These are phyloP conservation scores for Caenorhabditis sp. DNA, from an alignment of 2,888 invertebrate species.

Conservation along the genomic window DNA sequence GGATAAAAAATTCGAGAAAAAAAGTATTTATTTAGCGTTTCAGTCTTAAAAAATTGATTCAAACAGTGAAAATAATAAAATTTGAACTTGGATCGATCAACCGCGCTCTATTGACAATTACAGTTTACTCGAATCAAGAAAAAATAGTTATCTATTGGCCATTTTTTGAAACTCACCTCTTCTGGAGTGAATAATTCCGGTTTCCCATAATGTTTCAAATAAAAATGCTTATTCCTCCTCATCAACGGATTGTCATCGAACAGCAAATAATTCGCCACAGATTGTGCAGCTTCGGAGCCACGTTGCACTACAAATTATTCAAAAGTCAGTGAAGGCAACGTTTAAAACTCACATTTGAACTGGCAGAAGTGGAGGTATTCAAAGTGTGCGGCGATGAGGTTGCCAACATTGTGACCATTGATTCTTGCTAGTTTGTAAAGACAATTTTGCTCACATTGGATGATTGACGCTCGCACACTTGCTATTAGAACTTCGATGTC, in stretches of 20 bases:
- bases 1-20: too few relatives aligned
- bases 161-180: constrained; percentile 18
- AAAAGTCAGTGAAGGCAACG: too few relatives aligned
- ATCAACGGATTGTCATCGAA: constrained; percentile 63
- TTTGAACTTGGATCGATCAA: too few relatives aligned
- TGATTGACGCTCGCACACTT: constrained; percentile 49
- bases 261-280: constrained; percentile 64
- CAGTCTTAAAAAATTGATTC: too few relatives aligned
- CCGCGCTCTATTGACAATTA: too few relatives aligned
- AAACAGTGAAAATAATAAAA: too few relatives aligned
- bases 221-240: constrained; percentile 62
- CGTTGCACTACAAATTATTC: constrained; percentile 53
- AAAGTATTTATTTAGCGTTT: too few relatives aligned
- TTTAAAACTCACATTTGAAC: constrained; percentile 60
- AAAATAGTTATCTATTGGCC: too few relatives aligned
- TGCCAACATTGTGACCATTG: constrained; percentile 62
- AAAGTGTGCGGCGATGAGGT: constrained; percentile 59
- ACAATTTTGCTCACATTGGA: constrained; percentile 61
- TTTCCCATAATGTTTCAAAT: constrained; percentile 53
- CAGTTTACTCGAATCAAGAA: too few relatives aligned
- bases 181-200: constrained; percentile 50
- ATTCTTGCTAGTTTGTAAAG: constrained; percentile 50
- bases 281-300: constrained; percentile 61
- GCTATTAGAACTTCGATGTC: constrained; percentile 61
- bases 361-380: constrained; percentile 68